Percentiles rank a stretch among this genome's conserved stretches.
phyloP scores from a whole-genome alignment of 2,113 vertebrate genomes.

The Petrocephalus microphthalmus region DNA sequence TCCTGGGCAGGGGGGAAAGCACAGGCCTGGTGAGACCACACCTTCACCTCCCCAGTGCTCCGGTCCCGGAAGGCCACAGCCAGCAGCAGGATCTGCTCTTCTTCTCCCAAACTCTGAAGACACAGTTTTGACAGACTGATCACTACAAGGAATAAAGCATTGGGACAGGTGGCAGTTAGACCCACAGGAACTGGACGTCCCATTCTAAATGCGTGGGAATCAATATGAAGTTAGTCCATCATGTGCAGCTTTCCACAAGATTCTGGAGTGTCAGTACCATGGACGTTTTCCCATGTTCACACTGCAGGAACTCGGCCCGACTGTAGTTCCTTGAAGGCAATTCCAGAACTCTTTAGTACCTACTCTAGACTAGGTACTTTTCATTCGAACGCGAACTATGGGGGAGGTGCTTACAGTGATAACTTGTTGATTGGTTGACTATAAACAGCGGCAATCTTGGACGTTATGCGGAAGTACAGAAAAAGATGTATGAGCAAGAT shows the following conservation, averaged over 20 bases:
- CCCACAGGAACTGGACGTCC: neutral
- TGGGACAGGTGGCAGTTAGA: neutral
- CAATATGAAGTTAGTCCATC: neutral
- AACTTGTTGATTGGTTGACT: no score
- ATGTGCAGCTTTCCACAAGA: neutral
- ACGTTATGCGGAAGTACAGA: no score
- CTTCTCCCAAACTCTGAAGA: constrained; percentile 12
- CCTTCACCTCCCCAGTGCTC: neutral
- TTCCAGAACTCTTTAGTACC: no score
- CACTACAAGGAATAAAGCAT: neutral
- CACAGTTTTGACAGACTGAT: neutral
- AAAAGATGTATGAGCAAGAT: no score
- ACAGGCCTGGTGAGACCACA: constrained; percentile 14
- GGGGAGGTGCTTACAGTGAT: no score
- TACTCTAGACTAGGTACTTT: no score
- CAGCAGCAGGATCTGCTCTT: neutral
- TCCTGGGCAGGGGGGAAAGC: constrained; percentile 14
- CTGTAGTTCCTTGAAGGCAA: no score
- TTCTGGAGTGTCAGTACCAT: neutral
- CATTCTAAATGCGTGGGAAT: neutral
- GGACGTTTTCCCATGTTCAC: no score
- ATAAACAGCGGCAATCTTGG: no score
- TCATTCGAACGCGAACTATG: no score
- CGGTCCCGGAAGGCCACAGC: constrained; percentile 16
- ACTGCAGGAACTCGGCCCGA: no score